Conservation (phyloP, 30 jellyfish, hydroid and myxozoan genomes). For the Hydra vulgaris region DNA sequence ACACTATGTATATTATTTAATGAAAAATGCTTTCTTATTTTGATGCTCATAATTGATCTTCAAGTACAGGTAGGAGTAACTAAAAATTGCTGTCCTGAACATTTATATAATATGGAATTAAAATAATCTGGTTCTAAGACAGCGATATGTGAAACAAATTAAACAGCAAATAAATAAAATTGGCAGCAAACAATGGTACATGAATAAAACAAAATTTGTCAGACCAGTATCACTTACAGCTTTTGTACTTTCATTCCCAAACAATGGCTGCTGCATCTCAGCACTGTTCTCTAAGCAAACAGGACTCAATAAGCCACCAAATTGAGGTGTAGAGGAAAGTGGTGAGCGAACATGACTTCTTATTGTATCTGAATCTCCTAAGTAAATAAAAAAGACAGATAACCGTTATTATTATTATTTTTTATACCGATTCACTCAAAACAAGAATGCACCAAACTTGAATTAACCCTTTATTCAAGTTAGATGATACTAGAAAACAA, state of each 20-base stretch:
- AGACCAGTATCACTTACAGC: neutral
- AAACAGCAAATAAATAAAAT: too few relatives aligned
- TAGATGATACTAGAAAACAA: too few relatives aligned
- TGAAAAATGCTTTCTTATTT: neutral
- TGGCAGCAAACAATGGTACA: too few relatives aligned
- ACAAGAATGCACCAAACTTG: too few relatives aligned
- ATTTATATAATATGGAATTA: neutral
- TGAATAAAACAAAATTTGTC: too few relatives aligned
- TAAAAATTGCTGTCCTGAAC: neutral
- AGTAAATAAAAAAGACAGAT: neutral
- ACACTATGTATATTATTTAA: neutral
- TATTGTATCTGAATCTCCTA: neutral
- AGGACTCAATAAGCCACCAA: neutral
- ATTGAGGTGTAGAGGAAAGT: neutral
- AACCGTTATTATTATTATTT: too few relatives aligned
- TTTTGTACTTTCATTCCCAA: neutral
- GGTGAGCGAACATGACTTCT: neutral
- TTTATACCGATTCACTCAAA: too few relatives aligned
- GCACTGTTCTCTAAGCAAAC: neutral
- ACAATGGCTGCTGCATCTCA: neutral
- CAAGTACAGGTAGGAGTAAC: neutral
- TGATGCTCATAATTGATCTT: neutral
- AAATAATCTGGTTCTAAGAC: neutral
- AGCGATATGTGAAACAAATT: too few relatives aligned
- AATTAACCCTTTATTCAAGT: too few relatives aligned